Base-by-base conservation (phyloP, 1,140 invertebrate genomes). In the Venturia canescens region DNA sequence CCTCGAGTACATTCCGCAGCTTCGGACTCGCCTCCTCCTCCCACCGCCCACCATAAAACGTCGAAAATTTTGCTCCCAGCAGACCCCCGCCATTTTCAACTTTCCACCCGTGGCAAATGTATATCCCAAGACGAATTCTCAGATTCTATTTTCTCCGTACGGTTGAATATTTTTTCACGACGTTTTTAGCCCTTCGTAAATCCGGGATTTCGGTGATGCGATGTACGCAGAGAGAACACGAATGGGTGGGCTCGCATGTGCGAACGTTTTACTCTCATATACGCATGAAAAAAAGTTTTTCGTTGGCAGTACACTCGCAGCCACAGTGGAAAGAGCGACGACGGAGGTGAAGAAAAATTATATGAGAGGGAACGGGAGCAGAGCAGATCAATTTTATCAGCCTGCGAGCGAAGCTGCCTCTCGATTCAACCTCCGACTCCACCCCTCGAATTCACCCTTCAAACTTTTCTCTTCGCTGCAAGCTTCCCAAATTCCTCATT, bases 381-480 rank as follows among this genome's bases (percentile, higher is more conserved):
- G 38, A 31, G 27, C 29, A 63, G 34, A 53, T 27, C 48, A 67
- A 60, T 60, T 60, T 63, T 34, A 44, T 13, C n/a, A 13, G 60
- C 82, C 80, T 26, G 74, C 50, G 74, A 82, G 23, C 67, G 69
- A 44, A 66, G 26, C 72, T 57, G 48, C 7, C 50, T 60, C n/a
- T 48, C 57, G 34, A 63, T 77, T 21, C 78, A 67, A 66, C 50
- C 78, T 79, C 79, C 79, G 57, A 60, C 69, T 38, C 48, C 79
- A 69, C 80, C 78, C 69, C 83, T 80, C 82, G 44, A 80, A 74
- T 84, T 82, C 79, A 79, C 44, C 81, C 76, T 66, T 44, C 34
- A 18, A 72, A 69, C 50, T 38, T 60, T 44, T 60, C 78, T 50
- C 79, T 31, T 72, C 80, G 66, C 67, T 71, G 60, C 63, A 15